Base-by-base conservation (phyloP, 2,113 vertebrate genomes). In the Microcebus jonahi region DNA sequence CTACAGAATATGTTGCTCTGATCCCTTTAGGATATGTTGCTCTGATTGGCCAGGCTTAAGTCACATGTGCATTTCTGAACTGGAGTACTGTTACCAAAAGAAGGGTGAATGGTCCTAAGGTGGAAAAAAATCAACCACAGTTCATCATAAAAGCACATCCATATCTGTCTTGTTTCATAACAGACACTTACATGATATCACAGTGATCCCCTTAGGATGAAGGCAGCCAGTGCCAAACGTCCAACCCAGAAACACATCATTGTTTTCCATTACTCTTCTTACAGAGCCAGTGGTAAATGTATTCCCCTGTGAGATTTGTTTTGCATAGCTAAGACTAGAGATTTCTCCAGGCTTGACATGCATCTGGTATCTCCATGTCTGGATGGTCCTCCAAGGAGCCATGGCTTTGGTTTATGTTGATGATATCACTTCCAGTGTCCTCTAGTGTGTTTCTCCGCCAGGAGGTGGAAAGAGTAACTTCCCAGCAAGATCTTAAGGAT, bases 381-480 rank as follows among this genome's bases (percentile, higher is more conserved):
- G 21, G 71, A 50, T 53, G 76, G 45, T 67, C 53, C 86, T 77
- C 70, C n/a, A 25, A 82, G 61, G 71, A 96, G 17, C 67, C 4
- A 14, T 3, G 8, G 67, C 42, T 91, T 85, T 70, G 68, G 39
- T 68, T 91, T 86, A 25, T 45, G 13, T 3, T 50, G 68, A 45
- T 80, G 48, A n/a, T 20, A 50, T 96, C 79, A 83, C 50, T 88
- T 73, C 65, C 50, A 70, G 12, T 14, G 27, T 68, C 36, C 34
- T 91, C 70, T 67, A 25, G 8, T 48, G 21, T 83, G 68, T 75
- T 48, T 65, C 48, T 95, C 53, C 20, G 34, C n/a, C 81, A 89
- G 82, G 36, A 94, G 82, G 29, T 59, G 23, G 91, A 50, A 70
- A 87, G 63, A 96, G 73, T 36, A 91, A 85, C 39, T 42, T 88